phyloP scores from a whole-genome alignment of 2,797 vertebrate species.

The Mormyrops boulengeri region DNA sequence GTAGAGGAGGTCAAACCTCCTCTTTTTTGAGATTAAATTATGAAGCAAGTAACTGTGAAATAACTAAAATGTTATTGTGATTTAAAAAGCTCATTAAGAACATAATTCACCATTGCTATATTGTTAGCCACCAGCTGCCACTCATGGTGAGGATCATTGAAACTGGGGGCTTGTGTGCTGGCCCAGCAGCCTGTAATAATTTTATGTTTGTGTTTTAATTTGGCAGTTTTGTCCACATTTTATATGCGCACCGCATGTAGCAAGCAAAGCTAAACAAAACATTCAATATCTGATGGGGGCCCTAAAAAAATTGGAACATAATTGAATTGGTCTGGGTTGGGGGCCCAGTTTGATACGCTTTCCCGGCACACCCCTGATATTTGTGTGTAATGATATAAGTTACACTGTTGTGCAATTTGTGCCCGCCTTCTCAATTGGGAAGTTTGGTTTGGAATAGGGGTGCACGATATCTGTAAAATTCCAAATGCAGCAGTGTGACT shows the following conservation, averaged over 20 bases:
- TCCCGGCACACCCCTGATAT: not conserved
- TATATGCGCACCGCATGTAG: not conserved
- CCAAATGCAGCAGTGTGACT: not conserved
- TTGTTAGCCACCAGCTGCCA: not conserved
- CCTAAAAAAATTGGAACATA: not conserved
- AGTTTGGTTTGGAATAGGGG: not conserved
- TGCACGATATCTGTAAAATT: not conserved
- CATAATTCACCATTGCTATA: not conserved
- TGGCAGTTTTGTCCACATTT: not conserved
- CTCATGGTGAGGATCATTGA: not conserved
- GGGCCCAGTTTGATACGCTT: not conserved
- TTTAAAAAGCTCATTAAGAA: not conserved
- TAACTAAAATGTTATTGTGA: not conserved
- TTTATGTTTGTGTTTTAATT: not conserved
- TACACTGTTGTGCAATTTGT: not conserved
- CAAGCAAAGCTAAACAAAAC: not conserved
- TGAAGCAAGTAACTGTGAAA: not conserved
- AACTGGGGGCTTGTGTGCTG: not conserved
- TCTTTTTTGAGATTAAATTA: not conserved
- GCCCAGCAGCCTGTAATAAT: not conserved
- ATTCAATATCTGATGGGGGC: not conserved
- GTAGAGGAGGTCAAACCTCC: not conserved
- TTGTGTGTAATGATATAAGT: not conserved
- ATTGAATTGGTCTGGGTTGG: not conserved
- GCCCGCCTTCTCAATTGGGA: not conserved